Conservation (phyloP, 2,797 vertebrate species). For the Atherinosoma microstoma region DNA sequence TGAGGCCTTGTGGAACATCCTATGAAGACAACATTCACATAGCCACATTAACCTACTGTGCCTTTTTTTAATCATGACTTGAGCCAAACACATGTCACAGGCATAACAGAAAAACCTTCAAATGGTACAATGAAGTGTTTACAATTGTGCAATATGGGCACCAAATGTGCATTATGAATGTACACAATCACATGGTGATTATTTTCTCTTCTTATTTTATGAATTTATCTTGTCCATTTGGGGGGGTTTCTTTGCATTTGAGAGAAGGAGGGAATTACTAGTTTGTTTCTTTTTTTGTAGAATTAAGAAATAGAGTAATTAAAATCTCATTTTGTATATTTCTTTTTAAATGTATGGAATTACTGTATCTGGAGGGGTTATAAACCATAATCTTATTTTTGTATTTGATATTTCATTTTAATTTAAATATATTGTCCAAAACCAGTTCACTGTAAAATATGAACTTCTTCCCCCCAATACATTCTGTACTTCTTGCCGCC, state of each 20-base stretch:
- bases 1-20: conserved; percentile 42
- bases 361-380: conserved; percentile 25
- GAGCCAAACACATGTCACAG: conserved; percentile 59
- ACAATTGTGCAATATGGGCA: conserved; percentile 82
- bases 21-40: conserved; percentile 47
- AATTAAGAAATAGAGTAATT: conserved; percentile 11
- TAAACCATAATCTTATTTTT: conserved; percentile 6
- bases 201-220: conserved; percentile 32
- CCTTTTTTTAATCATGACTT: conserved; percentile 51
- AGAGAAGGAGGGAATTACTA: conserved; percentile 25
- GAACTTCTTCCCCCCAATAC: neutral
- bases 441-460: conserved; percentile 6
- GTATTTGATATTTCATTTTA: conserved; percentile 40
- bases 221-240: conserved; percentile 8
- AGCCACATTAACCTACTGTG: conserved; percentile 60
- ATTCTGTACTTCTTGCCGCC: conserved; percentile 3
- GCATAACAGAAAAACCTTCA: conserved; percentile 49
- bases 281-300: conserved; percentile 8
- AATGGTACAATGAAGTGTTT: conserved; percentile 73
- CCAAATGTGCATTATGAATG: conserved; percentile 73
- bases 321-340: conserved; percentile 27
- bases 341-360: conserved; percentile 32
- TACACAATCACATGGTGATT: conserved; percentile 53
- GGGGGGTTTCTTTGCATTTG: conserved; percentile 22
- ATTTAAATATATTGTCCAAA: conserved; percentile 45